Base-by-base conservation (phyloP, 2,888 invertebrate genomes). In the Cepaea hortensis region DNA sequence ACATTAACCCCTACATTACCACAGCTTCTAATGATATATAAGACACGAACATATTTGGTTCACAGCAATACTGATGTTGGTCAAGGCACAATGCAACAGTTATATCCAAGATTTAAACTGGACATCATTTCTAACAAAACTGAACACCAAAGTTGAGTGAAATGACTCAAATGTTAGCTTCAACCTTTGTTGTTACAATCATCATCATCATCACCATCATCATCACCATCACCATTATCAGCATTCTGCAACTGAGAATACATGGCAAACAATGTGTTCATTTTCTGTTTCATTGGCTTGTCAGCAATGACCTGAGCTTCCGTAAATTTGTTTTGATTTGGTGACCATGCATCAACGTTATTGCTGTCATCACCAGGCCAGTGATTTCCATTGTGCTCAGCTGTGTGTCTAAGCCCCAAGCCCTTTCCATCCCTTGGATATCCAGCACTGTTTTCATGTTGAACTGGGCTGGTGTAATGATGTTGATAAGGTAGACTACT, bases 281-380 rank as follows among this genome's bases (percentile, higher is more conserved):
- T 77, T 77, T 77, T 77, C 9, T 55, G 5, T 77, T 79, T 79
- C 61, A 61, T 35, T 0, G 23, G 46, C 18, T 79, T 79, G 11
- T 18, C 35, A 23, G 35, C 35, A 62, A 0, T 35, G 35, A 62
- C n/a, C 35, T 23, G 11, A n/a, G 11, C 50, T 23, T 11, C 50
- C 15, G 48, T n/a, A 72, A 7, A 6, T 15, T 48, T 20, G n/a
- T 3, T n/a, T 13, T 4, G 3, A 65, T 23, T 20, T 18, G 20
- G 72, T 81, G 72, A 48, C 20, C 13, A 35, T 35, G 2, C 46
- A 61, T 55, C 35, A 62, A 11, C 72, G 15, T 18, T n/a, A 18
- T 83, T 72, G 35, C n/a, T 83, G 61, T 61, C 81, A 68, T 50
- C 68, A 70, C 48, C 48, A 20, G 46, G 50, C 20, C 81, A 23